Conservation (phyloP, 2,888 invertebrate genomes). For the Agrochola litura region DNA sequence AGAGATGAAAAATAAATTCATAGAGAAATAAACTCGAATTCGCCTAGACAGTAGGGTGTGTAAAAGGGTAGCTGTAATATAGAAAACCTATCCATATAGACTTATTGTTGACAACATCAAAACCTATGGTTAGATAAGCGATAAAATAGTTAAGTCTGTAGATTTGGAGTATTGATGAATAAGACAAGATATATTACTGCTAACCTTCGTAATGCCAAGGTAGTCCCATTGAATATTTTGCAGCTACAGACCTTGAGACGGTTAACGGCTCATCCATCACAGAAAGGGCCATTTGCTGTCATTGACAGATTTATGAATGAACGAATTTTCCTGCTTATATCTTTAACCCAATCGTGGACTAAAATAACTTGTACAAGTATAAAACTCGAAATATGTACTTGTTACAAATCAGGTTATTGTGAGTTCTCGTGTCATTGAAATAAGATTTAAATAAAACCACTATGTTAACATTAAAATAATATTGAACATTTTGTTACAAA, state of each 20-base stretch:
- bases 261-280: conserved; percentile 37
- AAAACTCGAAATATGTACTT: not conserved
- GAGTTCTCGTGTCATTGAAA: not conserved
- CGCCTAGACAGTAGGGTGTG: too few species aligned
- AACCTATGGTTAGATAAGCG: not conserved
- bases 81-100: not conserved
- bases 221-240: conserved; percentile 6
- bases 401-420: not conserved
- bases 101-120: not conserved
- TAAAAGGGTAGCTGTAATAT: not conserved
- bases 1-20: not conserved
- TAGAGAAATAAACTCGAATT: not conserved
- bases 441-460: not conserved
- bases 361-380: too few species aligned
- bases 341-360: not conserved
- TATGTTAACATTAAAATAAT: not conserved
- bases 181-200: not conserved
- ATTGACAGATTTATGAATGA: conserved; percentile 42
- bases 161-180: not conserved
- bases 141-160: not conserved
- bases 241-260: conserved; percentile 9
- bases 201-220: not conserved
- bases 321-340: not conserved
- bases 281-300: conserved; percentile 15
- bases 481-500: conserved; percentile 8